Base-by-base conservation (phyloP, 2,113 vertebrate species). In the Atrichornis clamosus region DNA sequence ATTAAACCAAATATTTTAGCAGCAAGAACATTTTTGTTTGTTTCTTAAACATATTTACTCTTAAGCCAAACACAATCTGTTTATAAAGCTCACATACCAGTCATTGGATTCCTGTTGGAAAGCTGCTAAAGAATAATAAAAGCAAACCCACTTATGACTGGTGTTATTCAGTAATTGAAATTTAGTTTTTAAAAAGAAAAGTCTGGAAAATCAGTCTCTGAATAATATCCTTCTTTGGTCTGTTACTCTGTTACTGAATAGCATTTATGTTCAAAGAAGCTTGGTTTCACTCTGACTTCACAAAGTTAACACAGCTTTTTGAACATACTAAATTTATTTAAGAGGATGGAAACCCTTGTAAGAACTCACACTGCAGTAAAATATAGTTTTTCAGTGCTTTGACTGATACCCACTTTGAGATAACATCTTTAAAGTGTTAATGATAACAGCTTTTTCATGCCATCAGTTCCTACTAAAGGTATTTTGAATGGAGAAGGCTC, bases 381-480 rank as follows among this genome's bases (percentile, higher is more conserved):
- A 60, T 87, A 56, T n/a, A 62, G 65, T 75, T 96, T 94, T 96
- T 42, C 69, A 82, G 69, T 64, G 53, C 55, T 84, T 90, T 92
- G 60, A 70, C n/a, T 90, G 79, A 78, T 86, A 80, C 8, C 16
- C 8, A 19, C 63, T 87, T 80, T 63, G 81, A 85, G 65, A 52
- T 26, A 79, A 41, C 37, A 78, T 52, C 84, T 85, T 68, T 67
- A 58, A 90, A 89, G 56, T 89, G 59, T 83, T 77, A 85, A 80
- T 59, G 50, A 32, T 39, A 87, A 81, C 60, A 83, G 23, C 28
- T 84, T 95, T 88, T 92, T 81, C 53, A 46, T 85, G 53, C 44
- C 76, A 59, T 83, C 50, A 58, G 65, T 33, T 67, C 59, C 59
- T 67, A 28, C 69, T 70, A 82, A 95, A 93, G 73, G 42, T 84